These are phyloP conservation scores for Sebastes variabilis DNA, from an alignment of 2,797 vertebrate species.

Conservation along the genomic window DNA sequence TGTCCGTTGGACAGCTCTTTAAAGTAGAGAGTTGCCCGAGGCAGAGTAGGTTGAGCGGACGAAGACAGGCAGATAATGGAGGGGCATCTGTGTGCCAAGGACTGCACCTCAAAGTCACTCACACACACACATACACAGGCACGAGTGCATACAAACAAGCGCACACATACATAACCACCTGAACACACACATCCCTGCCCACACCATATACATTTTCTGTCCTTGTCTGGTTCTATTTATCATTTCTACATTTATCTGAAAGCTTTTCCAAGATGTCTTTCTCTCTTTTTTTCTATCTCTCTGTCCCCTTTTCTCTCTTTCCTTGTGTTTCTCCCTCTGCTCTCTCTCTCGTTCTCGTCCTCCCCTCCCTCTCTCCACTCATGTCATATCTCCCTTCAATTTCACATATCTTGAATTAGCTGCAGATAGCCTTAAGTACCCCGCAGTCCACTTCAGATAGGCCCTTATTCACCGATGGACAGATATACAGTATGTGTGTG, in stretches of 20 bases:
- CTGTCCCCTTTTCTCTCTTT: background rate
- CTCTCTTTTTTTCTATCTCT: constrained; percentile 17
- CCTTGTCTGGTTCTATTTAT: constrained; percentile 69
- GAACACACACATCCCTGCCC: constrained; percentile 38
- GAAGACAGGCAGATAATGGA: constrained; percentile 85
- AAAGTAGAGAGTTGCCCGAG: constrained; percentile 95
- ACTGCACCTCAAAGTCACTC: constrained; percentile 86
- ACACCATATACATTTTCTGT: constrained; percentile 54
- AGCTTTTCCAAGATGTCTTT: constrained; percentile 72
- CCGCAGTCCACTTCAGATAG: constrained; percentile 71
- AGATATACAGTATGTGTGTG: constrained; percentile 59
- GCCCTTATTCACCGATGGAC: constrained; percentile 70
- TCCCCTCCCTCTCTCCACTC: constrained; percentile 46
- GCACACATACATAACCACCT: constrained; percentile 33
- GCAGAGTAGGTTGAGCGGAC: constrained; percentile 87
- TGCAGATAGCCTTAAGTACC: constrained; percentile 82
- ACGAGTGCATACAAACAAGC: background rate
- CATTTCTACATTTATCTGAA: constrained; percentile 73
- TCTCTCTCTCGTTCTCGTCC: constrained; percentile 1
- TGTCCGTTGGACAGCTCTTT: constrained; percentile 87
- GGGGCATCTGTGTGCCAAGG: constrained; percentile 83
- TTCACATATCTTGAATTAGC: constrained; percentile 83
- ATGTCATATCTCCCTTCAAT: constrained; percentile 81
- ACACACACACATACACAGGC: constrained; percentile 32
- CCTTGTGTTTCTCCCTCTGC: constrained; percentile 8